Conservation (phyloP, 1,140 invertebrate species). For the Harpegnathos saltator region DNA sequence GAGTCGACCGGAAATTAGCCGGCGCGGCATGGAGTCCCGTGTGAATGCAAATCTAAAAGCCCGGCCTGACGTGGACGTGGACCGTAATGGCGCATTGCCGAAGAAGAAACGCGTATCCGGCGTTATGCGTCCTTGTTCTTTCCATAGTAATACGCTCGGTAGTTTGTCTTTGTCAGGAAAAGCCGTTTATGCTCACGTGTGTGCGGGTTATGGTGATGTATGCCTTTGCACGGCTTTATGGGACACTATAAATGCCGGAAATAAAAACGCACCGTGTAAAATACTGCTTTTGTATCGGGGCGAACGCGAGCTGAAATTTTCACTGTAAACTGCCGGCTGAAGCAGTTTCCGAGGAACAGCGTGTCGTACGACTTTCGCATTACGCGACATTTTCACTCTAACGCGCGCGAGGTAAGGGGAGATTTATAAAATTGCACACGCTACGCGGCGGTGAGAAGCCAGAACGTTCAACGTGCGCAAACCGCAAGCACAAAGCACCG, state of each 20-base stretch:
- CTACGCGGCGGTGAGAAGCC: too few relatives aligned
- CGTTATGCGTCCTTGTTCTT: slow-evolving; percentile 31
- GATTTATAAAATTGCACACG: too few relatives aligned
- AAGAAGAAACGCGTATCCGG: slow-evolving; percentile 47
- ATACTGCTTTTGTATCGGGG: slow-evolving; percentile 38
- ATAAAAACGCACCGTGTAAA: slow-evolving; percentile 34
- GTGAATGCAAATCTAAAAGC: slow-evolving; percentile 26
- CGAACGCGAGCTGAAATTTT: slow-evolving; percentile 34
- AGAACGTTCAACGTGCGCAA: too few relatives aligned
- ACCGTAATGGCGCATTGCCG: background rate
- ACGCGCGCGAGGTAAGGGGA: too few relatives aligned
- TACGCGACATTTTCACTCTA: background rate
- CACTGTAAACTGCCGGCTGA: background rate
- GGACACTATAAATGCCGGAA: slow-evolving; percentile 39
- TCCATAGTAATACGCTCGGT: slow-evolving; percentile 18
- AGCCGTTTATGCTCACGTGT: slow-evolving; percentile 33
- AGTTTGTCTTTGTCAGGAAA: slow-evolving; percentile 52
- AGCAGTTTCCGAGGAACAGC: background rate
- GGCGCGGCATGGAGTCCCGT: background rate
- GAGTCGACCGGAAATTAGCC: slow-evolving; percentile 33
- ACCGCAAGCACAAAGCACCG: too few relatives aligned
- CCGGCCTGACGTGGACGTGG: background rate
- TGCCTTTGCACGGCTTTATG: slow-evolving; percentile 12
- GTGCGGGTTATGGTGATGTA: background rate
- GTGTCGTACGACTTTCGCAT: background rate